Evolutionary conservation across 2,797 vertebrate species (phyloP), one percentile per base, ranked within the genome.

Genomic region (Coendou prehensilis): DNA sequence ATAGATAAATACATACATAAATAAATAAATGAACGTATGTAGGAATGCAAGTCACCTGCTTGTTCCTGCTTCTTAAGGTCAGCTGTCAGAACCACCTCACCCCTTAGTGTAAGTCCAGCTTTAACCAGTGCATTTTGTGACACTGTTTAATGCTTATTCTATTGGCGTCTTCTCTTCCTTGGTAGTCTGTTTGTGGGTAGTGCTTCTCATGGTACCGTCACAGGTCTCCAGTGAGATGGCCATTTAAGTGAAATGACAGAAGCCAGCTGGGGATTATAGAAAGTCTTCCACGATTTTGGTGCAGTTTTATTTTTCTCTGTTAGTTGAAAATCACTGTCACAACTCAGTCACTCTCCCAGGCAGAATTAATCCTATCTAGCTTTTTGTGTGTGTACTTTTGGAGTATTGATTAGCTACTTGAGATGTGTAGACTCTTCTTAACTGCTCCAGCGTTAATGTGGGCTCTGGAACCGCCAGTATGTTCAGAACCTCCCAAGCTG

Each of bases 211-310:
- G 73, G 47, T 63, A 23, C 13, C 37, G 33, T 59, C 59, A 85
- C 73, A 92, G 80, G 80, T 63, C 78, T 96, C 76, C 52, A 63
- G n/a, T 33, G 91, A 91, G 89, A 47, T 33, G 33, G 17, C 54
- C 59, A n/a, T 28, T 59, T 45, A 61, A 80, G 37, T 56, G 71
- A 78, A 52, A 59, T 76, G 56, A 63, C 57, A 93, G 71, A 81
- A 30, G 37, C 59, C 63, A 80, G 0, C 0, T 83, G 41, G 45
- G 71, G 11, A 69, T 78, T 85, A 5, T 33, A 37, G 56, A 69
- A 82, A 76, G 59, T 69, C 76, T 87, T 64, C 50, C 41, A 50
- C 2, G n/a, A 71, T 84, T 52, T 90, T 94, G 47, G n/a, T 89
- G 54, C 67, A 45, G 61, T 83, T 82, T 93, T 30, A 14, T 78